Percentiles rank a stretch among this genome's conserved stretches.
phyloP scores from a whole-genome alignment of 2,888 invertebrate species.

The Apamea crenata region DNA sequence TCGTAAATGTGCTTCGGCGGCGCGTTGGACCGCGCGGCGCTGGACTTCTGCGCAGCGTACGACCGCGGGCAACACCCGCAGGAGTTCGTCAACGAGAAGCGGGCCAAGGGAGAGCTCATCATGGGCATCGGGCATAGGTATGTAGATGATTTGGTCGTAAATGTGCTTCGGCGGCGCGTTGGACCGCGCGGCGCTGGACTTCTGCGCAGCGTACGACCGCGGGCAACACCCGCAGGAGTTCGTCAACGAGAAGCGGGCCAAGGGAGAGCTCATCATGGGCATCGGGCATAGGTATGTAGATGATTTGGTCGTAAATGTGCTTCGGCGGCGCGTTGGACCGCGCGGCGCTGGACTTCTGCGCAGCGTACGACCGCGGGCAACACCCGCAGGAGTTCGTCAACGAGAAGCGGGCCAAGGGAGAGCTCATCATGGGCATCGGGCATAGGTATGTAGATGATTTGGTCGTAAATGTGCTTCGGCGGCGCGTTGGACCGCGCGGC shows the following conservation, averaged over 20 bases:
- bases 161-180: conserved; percentile 99
- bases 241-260: conserved; percentile 99
- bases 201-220: conserved; percentile 98
- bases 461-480: conserved; percentile 97
- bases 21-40: conserved; percentile 99
- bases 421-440: conserved; percentile 99
- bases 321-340: conserved; percentile 99
- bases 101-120: conserved; percentile 98
- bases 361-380: conserved; percentile 97
- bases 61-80: conserved; percentile 98
- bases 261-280: conserved; percentile 99
- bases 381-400: conserved; percentile 99
- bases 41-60: conserved; percentile 98
- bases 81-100: conserved; percentile 99
- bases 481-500: conserved; percentile 99
- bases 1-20: conserved; percentile 99
- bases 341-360: conserved; percentile 99
- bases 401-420: conserved; percentile 98
- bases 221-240: conserved; percentile 99
- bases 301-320: conserved; percentile 84
- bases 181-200: conserved; percentile 99
- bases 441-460: conserved; percentile 90
- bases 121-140: conserved; percentile 99
- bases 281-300: conserved; percentile 95
- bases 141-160: neutral